A percentile compares a stretch with the other conserved stretches of the same genome.
phyloP scores from a whole-genome alignment of 2,113 vertebrate genomes.

The Marmota flaviventris region DNA sequence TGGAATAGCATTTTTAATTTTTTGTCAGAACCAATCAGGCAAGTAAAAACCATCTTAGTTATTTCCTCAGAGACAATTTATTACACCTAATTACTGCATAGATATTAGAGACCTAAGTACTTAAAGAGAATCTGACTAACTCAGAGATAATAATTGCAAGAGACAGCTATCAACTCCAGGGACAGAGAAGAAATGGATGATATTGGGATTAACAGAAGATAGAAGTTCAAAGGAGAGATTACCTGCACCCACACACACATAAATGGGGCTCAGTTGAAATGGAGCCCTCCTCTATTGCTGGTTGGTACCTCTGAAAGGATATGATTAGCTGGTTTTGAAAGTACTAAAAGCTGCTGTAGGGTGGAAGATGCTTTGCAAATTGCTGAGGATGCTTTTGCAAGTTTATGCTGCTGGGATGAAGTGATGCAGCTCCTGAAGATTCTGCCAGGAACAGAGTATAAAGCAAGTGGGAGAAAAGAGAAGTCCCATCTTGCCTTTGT shows the following conservation, averaged over 20 bases:
- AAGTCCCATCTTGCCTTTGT: neutral
- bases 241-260: no score
- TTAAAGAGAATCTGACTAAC: neutral
- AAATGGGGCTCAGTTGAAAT: neutral
- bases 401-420: neutral
- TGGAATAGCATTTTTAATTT: neutral
- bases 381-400: neutral
- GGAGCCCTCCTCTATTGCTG: neutral
- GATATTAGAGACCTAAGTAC: neutral
- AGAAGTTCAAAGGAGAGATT: neutral
- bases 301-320: neutral
- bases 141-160: neutral
- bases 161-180: neutral
- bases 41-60: conserved; percentile 3
- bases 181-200: neutral
- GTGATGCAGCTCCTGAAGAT: neutral
- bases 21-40: neutral
- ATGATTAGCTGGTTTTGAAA: neutral
- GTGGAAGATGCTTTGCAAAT: neutral
- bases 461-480: neutral
- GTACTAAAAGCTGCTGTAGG: neutral
- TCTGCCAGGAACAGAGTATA: neutral
- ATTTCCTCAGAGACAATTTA: neutral
- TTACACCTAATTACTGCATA: no score
- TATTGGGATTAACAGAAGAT: neutral